Base-by-base conservation (phyloP, 2,113 vertebrate species). In the Nesogale talazaci region DNA sequence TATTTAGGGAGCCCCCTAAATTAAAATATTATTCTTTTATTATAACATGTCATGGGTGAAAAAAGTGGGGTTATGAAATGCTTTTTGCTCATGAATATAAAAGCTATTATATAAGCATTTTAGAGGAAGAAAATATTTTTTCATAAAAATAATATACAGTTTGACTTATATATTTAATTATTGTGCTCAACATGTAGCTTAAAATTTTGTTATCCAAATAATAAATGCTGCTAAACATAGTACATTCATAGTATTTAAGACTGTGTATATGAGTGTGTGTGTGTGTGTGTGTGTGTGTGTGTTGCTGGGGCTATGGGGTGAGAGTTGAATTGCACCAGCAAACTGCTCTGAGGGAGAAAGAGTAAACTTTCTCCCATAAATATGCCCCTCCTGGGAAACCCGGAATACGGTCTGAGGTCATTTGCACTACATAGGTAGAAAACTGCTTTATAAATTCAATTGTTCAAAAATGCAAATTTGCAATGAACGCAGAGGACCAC, bases 101-200 rank as follows among this genome's bases (percentile, higher is more conserved):
- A 79, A 86, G 17, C 74, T 88, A 19, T 8, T n/a, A 0, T 82
- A 31, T 10, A 89, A 77, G 29, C n/a, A 83, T 85, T 46, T 36
- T 23, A 92, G 11, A 94, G 72, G 29, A 89, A 86, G 94, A 23
- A 23, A 59, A 76, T 85, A 63, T 74, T 46, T 74, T 80, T 59
- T 83, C 80, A 20, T 63, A 40, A 20, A 80, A 86, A 22, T 83
- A 67, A 88, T 96, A 89, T 93, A 88, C 29, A 91, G 69, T 10
- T 89, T 88, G 56, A 11, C 31, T 88, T 90, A 89, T 40, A 31
- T 42, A 90, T 27, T 89, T 92, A 88, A 59, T 88, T 72, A 76
- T 67, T 40, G 67, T 52, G 6, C 6, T 95, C 23, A 89, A 56
- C 0, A 7, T 93, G 10, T 36, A 93, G 19, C 36, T 93, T 77